Percentiles rank a stretch among this genome's conserved stretches.
phyloP scores from a whole-genome alignment of 1,140 invertebrate genomes.

The Belonocnema kinseyi region DNA sequence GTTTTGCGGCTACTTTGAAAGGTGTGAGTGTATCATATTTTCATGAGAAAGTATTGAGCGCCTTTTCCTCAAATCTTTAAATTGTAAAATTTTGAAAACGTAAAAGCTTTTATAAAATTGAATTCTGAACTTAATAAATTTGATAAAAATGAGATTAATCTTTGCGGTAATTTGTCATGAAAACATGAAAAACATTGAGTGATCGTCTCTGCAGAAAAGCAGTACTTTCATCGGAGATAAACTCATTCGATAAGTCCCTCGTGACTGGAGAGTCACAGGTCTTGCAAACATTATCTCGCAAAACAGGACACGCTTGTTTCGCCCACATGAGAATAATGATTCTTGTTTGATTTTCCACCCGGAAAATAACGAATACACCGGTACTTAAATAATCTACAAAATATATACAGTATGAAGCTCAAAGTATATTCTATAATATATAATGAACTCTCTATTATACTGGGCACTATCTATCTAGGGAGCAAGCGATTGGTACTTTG shows the following conservation, averaged over 20 bases:
- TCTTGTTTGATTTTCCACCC: slow-evolving; percentile 26
- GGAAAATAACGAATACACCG: slow-evolving; percentile 2
- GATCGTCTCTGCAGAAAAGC: slow-evolving; percentile 1
- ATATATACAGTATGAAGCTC: background rate
- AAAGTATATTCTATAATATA: background rate
- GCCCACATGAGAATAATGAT: slow-evolving; percentile 23
- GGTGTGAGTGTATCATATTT: too few relatives aligned
- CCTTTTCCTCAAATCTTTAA: too few relatives aligned
- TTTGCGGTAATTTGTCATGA: background rate
- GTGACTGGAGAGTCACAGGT: background rate
- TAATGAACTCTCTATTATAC: background rate
- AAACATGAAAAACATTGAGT: background rate
- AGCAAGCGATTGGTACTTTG: slow-evolving; percentile 9
- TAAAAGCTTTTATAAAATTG: too few relatives aligned
- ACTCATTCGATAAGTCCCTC: slow-evolving; percentile 25
- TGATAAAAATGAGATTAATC: background rate
- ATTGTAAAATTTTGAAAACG: too few relatives aligned
- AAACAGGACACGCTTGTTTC: slow-evolving; percentile 21
- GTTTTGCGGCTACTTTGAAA: too few relatives aligned
- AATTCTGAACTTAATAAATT: too few relatives aligned
- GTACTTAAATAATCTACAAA: background rate
- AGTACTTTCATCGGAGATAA: slow-evolving; percentile 4
- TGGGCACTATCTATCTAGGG: background rate
- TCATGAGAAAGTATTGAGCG: too few relatives aligned
- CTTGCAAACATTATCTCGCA: slow-evolving; percentile 14